Conservation (phyloP, 2,797 vertebrate genomes). For the Coregonus suidteri region DNA sequence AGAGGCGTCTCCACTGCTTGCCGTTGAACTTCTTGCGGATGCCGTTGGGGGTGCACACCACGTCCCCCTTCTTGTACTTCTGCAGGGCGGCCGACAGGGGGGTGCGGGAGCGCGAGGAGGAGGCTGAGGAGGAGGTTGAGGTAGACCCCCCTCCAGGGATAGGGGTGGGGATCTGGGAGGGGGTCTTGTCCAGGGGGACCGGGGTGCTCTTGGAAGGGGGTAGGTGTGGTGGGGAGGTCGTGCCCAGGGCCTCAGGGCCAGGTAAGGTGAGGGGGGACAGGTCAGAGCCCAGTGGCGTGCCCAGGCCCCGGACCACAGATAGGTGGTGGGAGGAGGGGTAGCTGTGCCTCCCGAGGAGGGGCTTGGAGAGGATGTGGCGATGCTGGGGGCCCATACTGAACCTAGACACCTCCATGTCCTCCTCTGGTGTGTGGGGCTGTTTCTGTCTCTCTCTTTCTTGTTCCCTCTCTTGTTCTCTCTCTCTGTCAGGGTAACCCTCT, state of each 20-base stretch:
- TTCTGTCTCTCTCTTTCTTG: constrained; percentile 57
- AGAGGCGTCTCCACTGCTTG: constrained; percentile 92
- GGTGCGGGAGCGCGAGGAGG: constrained; percentile 81
- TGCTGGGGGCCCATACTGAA: constrained; percentile 78
- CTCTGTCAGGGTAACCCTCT: constrained; percentile 44
- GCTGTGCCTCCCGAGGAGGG: constrained; percentile 53
- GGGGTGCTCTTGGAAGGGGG: constrained; percentile 71
- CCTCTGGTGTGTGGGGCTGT: constrained; percentile 73
- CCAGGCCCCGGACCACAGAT: constrained; percentile 51
- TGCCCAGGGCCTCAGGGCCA: constrained; percentile 57
- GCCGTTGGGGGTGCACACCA: constrained; percentile 90
- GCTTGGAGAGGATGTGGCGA: constrained; percentile 76
- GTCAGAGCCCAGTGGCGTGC: constrained; percentile 65
- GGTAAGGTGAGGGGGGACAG: constrained; percentile 71
- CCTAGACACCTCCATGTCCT: constrained; percentile 85
- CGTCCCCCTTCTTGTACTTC: constrained; percentile 93
- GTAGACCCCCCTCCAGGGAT: constrained; percentile 65
- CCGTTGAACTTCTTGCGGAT: constrained; percentile 95
- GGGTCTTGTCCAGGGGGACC: constrained; percentile 44
- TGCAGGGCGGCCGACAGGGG: constrained; percentile 86
- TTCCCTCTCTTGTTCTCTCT: constrained; percentile 33
- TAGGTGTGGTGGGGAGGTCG: constrained; percentile 61
- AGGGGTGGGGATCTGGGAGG: constrained; percentile 67
- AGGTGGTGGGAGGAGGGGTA: constrained; percentile 71
- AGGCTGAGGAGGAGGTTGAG: constrained; percentile 71